Conservation (phyloP, 2,797 vertebrate genomes). For the Tragopan temminckii region DNA sequence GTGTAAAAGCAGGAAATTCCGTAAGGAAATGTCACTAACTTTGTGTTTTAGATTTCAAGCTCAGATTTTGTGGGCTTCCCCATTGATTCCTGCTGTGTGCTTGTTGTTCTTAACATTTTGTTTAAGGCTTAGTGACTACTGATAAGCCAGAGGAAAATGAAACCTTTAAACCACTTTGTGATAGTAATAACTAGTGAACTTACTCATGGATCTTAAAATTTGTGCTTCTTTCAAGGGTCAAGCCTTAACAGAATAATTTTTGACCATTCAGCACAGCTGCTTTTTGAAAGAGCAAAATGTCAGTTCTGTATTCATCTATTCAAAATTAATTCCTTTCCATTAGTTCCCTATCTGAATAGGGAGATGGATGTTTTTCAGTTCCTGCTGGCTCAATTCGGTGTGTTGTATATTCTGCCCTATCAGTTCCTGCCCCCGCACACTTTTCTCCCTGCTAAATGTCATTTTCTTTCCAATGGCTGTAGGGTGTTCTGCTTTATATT, state of each 20-base stretch:
- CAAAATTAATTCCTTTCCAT: not conserved
- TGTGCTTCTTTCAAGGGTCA: not conserved
- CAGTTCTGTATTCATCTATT: not conserved
- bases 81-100: not conserved
- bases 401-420: not conserved
- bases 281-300: not conserved
- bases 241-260: not conserved
- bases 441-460: not conserved
- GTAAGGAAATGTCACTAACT: not conserved
- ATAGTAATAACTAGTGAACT: not conserved
- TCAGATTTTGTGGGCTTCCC: not conserved
- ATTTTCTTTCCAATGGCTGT: not conserved
- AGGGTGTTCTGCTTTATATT: slow-evolving; percentile 9
- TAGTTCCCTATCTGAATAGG: not conserved
- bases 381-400: not conserved
- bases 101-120: not conserved
- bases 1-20: not conserved
- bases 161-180: not conserved
- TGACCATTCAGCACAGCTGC: not conserved
- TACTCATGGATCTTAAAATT: not conserved
- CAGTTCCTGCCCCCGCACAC: fast-evolving
- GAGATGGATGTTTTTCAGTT: not conserved
- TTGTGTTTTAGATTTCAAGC: not conserved
- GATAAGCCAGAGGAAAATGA: not conserved
- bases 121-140: not conserved